phyloP scores from a whole-genome alignment of 1,140 invertebrate genomes.

The Halyomorpha halys region DNA sequence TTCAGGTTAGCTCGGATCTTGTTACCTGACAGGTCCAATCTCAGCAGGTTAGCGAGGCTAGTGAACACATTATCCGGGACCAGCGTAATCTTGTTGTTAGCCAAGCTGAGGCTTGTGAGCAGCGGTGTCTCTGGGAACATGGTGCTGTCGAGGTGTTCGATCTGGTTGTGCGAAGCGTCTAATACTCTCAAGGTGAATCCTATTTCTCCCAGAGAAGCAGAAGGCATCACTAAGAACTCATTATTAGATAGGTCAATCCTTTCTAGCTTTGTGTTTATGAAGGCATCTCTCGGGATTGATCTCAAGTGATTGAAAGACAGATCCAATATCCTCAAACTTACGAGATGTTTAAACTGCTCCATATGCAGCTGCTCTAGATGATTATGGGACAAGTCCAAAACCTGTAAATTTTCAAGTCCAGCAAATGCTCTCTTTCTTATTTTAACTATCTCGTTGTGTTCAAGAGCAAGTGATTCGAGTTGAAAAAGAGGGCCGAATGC shows the following conservation, averaged over 20 bases:
- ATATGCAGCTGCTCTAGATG: constrained; percentile 60
- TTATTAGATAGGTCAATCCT: constrained; percentile 70
- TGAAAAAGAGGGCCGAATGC: constrained; percentile 55
- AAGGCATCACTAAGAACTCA: constrained; percentile 61
- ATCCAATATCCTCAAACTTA: constrained; percentile 62
- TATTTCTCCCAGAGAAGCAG: constrained; percentile 56
- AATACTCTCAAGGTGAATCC: constrained; percentile 63
- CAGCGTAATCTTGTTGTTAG: constrained; percentile 69
- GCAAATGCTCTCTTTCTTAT: constrained; percentile 63
- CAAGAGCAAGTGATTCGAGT: constrained; percentile 61
- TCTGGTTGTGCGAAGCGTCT: constrained; percentile 64
- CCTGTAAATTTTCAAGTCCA: constrained; percentile 60
- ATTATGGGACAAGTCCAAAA: constrained; percentile 70
- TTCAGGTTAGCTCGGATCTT: constrained; percentile 73
- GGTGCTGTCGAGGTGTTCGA: constrained; percentile 78
- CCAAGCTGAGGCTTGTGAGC: constrained; percentile 63
- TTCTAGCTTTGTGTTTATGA: constrained; percentile 67
- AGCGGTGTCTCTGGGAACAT: constrained; percentile 73
- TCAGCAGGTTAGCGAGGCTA: constrained; percentile 62
- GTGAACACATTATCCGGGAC: constrained; percentile 82
- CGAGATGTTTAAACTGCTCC: constrained; percentile 71
- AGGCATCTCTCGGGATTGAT: constrained; percentile 65
- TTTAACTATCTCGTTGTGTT: constrained; percentile 60
- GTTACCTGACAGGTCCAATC: constrained; percentile 70
- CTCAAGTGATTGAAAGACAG: constrained; percentile 63